Base-by-base conservation (phyloP, 2,888 invertebrate species). In the Dyspetes luteomarginatus region DNA sequence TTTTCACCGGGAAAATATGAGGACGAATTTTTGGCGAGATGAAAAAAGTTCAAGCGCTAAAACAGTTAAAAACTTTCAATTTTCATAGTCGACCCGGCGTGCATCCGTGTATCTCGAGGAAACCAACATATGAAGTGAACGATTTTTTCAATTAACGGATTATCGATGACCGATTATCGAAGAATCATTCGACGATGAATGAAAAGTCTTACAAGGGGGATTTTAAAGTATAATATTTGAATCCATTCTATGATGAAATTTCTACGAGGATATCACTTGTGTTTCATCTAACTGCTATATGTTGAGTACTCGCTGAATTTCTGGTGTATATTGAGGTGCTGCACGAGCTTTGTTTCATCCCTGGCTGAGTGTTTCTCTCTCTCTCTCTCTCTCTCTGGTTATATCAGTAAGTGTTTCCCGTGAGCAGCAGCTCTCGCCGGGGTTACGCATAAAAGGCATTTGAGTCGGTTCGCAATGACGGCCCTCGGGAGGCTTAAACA, bases 381-480 rank as follows among this genome's bases (percentile, higher is more conserved):
- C 22, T 58, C 24, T 41, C 43, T 5, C 26, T 28, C n/a, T 56
- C 56, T 58, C 7, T 43, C 45, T 74, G 74, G 43, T 65, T 65
- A 65, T 65, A 65, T 24, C 45, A 71, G 55, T 77, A 64, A 43
- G 24, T 9, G 36, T 62, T 50, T 60, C 65, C 43, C 30, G 15
- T 30, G 73, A 74, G 71, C 50, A 60, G 71, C 60, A 50, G 64
- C 73, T 65, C 73, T 69, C 68, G 73, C 68, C 56, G 68, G 73
- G 81, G 30, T 41, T 50, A 48, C 48, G 30, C 55, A 36, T 30
- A 73, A 77, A 81, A 81, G 81, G 81, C 65, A 81, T 81, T 81
- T 64, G 81, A 84, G 85, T 82, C 83, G 85, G 86, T 84, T 85
- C 83, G 85, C 78, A 88, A 89, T 87, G 89, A 88, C 87, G 85